phyloP scores from a whole-genome alignment of 2,113 vertebrate species.

The Arenaria interpres region DNA sequence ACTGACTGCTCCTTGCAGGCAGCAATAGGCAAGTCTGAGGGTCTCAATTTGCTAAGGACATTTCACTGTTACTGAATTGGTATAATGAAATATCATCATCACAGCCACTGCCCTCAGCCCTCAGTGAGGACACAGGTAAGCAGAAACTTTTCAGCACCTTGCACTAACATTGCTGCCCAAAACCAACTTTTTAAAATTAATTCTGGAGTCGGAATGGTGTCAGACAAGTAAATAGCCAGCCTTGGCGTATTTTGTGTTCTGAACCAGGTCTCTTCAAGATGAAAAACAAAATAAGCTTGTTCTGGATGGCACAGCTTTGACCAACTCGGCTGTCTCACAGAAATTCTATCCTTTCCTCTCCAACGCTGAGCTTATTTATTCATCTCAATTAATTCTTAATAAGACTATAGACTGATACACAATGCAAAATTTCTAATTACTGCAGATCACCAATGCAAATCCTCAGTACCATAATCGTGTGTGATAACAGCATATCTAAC shows the following conservation, averaged over 20 bases:
- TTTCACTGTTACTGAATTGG: not conserved
- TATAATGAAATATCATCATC: not conserved
- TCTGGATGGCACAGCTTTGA: not conserved
- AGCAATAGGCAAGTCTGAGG: not conserved
- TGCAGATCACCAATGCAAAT: not conserved
- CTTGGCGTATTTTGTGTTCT: not conserved
- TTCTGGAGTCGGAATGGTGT: not conserved
- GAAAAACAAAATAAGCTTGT: not conserved
- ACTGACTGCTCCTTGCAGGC: not conserved
- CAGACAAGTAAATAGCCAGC: not conserved
- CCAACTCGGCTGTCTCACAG: not conserved
- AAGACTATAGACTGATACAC: not conserved
- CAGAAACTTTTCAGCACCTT: not conserved
- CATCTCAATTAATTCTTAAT: not conserved
- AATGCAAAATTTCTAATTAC: not conserved
- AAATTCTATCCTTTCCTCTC: not conserved
- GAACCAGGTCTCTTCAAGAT: not conserved
- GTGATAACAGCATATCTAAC: not conserved
- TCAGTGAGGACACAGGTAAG: not conserved
- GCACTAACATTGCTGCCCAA: not conserved
- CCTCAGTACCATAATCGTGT: not conserved
- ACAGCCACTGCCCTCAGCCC: not conserved
- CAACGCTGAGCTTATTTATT: not conserved
- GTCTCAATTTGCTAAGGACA: not conserved
- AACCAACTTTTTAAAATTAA: not conserved